Conservation (phyloP, 2,113 vertebrate genomes). For the Triplophysa tibetana region DNA sequence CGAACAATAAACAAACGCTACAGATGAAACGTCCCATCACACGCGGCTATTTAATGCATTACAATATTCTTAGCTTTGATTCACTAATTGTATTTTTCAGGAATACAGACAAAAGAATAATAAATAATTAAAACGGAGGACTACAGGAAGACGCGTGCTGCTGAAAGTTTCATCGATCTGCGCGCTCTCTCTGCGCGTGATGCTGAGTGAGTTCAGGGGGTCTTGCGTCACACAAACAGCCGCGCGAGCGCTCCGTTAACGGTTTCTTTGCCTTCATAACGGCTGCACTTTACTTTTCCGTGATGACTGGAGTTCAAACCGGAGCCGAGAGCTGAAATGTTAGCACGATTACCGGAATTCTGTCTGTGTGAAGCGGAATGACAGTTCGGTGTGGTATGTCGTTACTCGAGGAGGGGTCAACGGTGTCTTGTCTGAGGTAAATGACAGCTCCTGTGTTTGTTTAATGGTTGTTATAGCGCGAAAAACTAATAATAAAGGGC, state of each 20-base stretch:
- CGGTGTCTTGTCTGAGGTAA: conserved; percentile 31
- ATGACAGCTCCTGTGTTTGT: neutral
- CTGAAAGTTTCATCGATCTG: conserved; percentile 48
- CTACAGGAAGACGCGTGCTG: conserved; percentile 2
- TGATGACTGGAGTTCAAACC: neutral
- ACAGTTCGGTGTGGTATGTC: neutral
- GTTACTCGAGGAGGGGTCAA: conserved; percentile 19
- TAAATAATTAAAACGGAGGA: conserved; percentile 2
- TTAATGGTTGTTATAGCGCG: neutral
- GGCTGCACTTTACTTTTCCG: neutral
- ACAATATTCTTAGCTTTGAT: neutral
- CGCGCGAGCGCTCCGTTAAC: conserved; percentile 6
- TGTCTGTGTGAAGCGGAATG: conserved; percentile 19
- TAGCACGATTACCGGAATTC: conserved; percentile 22
- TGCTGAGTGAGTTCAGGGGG: conserved; percentile 19
- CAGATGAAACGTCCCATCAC: neutral
- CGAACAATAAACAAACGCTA: conserved; percentile 7
- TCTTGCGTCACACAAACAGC: conserved; percentile 6
- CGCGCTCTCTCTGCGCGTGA: conserved; percentile 9
- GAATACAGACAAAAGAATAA: neutral
- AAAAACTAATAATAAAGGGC: neutral
- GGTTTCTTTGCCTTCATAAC: neutral
- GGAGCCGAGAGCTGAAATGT: neutral
- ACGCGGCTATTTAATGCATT: neutral
- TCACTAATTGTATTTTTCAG: neutral